Conservation (phyloP, 1,140 invertebrate genomes). For the Zaprionus africanus region DNA sequence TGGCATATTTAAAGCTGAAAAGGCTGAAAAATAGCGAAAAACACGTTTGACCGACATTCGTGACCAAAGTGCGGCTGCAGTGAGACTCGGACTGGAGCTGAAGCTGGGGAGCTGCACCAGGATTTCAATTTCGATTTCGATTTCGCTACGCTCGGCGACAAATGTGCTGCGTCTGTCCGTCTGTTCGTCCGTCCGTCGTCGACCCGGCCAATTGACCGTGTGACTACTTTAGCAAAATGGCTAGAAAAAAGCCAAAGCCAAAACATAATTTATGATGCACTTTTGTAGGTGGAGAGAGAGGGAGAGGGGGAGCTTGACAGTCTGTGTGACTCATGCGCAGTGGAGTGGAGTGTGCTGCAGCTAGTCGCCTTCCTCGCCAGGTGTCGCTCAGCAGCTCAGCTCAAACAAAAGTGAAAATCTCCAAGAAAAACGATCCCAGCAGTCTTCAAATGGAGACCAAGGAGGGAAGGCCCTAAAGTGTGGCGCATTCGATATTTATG, state of each 20-base stretch:
- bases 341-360: conserved; percentile 14
- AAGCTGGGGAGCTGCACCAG: conserved; percentile 37
- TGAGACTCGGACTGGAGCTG: conserved; percentile 13
- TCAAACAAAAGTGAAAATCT: conserved; percentile 77
- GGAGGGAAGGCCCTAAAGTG: conserved; percentile 66
- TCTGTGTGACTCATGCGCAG: conserved; percentile 63
- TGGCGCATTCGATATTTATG: conserved; percentile 80
- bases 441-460: not conserved
- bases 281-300: conserved; percentile 54
- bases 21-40: conserved; percentile 76
- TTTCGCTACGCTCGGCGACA: conserved; percentile 72
- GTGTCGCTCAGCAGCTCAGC: conserved; percentile 58
- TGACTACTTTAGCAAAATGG: conserved; percentile 82
- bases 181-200: conserved; percentile 4
- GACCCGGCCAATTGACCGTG: conserved; percentile 64
- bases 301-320: conserved; percentile 16
- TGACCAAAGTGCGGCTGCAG: conserved; percentile 77
- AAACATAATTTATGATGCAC: conserved; percentile 82
- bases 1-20: conserved; percentile 80
- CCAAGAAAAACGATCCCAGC: conserved; percentile 8
- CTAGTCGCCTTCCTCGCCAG: conserved; percentile 45
- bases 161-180: conserved; percentile 55
- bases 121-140: conserved; percentile 79
- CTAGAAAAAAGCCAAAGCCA: conserved; percentile 60
- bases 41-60: conserved; percentile 83